These are phyloP conservation scores for Lytechinus pictus DNA, from an alignment of 35 echinoderm and acorn worm genomes.

Conservation along the genomic window DNA sequence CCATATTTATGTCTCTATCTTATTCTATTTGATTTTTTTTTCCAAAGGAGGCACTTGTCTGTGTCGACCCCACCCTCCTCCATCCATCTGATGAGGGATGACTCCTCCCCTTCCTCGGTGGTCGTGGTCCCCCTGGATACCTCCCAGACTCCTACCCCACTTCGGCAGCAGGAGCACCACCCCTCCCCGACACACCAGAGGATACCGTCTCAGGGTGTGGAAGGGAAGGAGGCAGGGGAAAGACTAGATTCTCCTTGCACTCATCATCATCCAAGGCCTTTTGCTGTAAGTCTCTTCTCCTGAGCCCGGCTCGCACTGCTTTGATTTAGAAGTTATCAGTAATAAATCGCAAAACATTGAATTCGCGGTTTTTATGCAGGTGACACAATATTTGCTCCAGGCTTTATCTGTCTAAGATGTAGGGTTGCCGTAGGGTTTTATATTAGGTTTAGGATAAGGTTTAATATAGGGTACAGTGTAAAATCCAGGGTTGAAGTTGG, in stretches of 20 bases:
- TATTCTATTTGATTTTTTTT: background rate
- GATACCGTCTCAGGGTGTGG: background rate
- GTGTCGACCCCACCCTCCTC: slow-evolving; percentile 14
- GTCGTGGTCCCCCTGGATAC: slow-evolving; percentile 41
- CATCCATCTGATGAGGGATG: background rate
- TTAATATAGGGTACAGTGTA: too few species aligned
- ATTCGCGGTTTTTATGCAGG: too few species aligned
- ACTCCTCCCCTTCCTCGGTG: background rate
- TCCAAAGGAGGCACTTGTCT: background rate
- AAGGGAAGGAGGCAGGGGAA: slow-evolving; percentile 32
- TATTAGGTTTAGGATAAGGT: too few species aligned
- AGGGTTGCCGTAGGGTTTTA: too few species aligned
- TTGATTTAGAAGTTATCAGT: too few species aligned
- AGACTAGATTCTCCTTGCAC: slow-evolving; percentile 54
- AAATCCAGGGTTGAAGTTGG: too few species aligned
- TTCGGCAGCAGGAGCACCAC: slow-evolving; percentile 37
- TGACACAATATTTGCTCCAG: too few species aligned
- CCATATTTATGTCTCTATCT: background rate
- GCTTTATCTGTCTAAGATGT: too few species aligned
- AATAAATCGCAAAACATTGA: too few species aligned
- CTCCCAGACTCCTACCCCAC: slow-evolving; percentile 27
- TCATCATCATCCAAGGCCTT: slow-evolving; percentile 70
- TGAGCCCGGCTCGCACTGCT: too few species aligned
- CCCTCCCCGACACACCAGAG: slow-evolving; percentile 30
- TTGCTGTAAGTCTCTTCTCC: slow-evolving; percentile 60